Conservation (phyloP, 2,113 vertebrate species). For the Crotalus helleri region DNA sequence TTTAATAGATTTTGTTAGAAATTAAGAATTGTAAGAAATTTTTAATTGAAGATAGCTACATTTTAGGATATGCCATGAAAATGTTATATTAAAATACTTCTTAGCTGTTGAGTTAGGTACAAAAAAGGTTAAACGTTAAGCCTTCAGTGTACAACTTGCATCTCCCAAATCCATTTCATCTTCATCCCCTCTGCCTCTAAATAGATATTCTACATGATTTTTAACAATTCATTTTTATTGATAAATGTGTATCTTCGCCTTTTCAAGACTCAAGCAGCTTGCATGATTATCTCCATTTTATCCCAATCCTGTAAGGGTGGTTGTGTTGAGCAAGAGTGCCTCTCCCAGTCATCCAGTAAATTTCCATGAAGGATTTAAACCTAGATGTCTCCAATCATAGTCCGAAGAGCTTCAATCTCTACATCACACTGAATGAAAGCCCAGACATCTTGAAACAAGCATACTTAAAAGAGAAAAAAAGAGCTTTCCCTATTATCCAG, state of each 20-base stretch:
- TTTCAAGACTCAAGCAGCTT: neutral
- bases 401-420: neutral
- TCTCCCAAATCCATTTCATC: neutral
- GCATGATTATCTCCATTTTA: neutral
- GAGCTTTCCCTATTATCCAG: neutral
- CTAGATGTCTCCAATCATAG: neutral
- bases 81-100: neutral
- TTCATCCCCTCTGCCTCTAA: neutral
- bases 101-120: neutral
- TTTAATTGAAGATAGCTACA: neutral
- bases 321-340: neutral
- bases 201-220: neutral
- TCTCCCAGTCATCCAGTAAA: neutral
- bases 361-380: neutral
- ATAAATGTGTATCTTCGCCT: neutral
- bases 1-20: neutral
- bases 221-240: neutral
- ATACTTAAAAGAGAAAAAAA: neutral
- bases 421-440: neutral
- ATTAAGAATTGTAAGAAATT: neutral
- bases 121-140: neutral
- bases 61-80: neutral
- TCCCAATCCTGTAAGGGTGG: neutral
- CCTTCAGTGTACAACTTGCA: neutral
- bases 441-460: neutral